These are phyloP conservation scores for Phytoseiulus persimilis DNA, from an alignment of 2,888 invertebrate species.

Conservation along the genomic window DNA sequence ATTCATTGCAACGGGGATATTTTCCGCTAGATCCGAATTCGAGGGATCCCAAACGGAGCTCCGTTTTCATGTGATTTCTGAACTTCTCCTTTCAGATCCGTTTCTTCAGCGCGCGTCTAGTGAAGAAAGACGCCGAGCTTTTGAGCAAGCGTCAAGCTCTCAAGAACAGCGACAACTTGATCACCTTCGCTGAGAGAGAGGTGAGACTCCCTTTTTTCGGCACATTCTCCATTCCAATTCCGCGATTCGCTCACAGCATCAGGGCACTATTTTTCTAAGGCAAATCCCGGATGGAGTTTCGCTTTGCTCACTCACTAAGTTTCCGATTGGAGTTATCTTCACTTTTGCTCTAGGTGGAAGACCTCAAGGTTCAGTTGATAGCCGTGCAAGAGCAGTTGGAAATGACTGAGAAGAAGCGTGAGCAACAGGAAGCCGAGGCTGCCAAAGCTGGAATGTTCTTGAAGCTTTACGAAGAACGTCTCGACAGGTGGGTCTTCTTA, in stretches of 20 bases:
- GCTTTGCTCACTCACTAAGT: no score
- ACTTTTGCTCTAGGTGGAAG: not conserved
- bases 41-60: no score
- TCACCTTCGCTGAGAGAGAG: not conserved
- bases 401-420: not conserved
- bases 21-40: not conserved
- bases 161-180: not conserved
- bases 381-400: not conserved
- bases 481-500: not conserved
- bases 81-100: not conserved
- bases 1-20: no score
- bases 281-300: no score
- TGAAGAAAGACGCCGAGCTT: not conserved
- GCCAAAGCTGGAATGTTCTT: not conserved
- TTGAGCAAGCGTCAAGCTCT: not conserved
- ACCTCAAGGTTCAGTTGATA: not conserved
- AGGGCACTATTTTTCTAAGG: no score
- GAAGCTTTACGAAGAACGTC: not conserved
- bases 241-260: no score
- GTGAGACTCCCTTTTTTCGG: not conserved
- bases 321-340: no score
- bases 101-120: not conserved
- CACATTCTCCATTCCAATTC: no score
- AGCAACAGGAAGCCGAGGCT: not conserved
- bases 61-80: no score